Conservation (phyloP, 2,113 vertebrate genomes). For the Alexandromys fortis region DNA sequence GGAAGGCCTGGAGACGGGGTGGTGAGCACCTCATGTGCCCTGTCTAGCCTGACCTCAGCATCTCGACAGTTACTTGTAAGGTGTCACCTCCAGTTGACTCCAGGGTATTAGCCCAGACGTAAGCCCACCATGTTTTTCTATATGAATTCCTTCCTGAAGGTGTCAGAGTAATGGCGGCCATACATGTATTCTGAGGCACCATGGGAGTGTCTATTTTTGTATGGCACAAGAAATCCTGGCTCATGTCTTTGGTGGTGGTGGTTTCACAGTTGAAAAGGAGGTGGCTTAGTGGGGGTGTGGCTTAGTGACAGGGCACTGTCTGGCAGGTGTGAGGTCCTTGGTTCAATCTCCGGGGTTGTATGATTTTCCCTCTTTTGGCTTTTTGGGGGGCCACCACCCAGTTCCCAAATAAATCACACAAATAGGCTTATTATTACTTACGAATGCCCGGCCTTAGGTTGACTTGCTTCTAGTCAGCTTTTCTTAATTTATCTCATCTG, state of each 20-base stretch:
- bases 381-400: too few relatives aligned
- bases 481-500: too few relatives aligned
- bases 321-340: background rate
- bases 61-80: rapidly evolving
- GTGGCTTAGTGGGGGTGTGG: background rate
- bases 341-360: background rate
- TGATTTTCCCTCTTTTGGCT: too few relatives aligned
- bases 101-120: background rate
- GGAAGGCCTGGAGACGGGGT: background rate
- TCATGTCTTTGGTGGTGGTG: background rate
- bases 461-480: too few relatives aligned
- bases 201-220: background rate
- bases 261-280: background rate
- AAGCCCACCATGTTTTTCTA: slow-evolving; percentile 51
- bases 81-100: background rate
- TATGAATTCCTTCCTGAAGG: background rate
- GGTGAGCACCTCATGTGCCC: background rate
- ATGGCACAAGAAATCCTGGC: background rate
- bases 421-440: too few relatives aligned
- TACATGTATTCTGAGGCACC: background rate
- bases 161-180: background rate
- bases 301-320: too few relatives aligned
- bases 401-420: too few relatives aligned
- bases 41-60: background rate
- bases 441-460: too few relatives aligned